Evolutionary conservation across 2,797 vertebrate genomes (phyloP).

Genomic region (Gymnothorax javanicus): DNA sequence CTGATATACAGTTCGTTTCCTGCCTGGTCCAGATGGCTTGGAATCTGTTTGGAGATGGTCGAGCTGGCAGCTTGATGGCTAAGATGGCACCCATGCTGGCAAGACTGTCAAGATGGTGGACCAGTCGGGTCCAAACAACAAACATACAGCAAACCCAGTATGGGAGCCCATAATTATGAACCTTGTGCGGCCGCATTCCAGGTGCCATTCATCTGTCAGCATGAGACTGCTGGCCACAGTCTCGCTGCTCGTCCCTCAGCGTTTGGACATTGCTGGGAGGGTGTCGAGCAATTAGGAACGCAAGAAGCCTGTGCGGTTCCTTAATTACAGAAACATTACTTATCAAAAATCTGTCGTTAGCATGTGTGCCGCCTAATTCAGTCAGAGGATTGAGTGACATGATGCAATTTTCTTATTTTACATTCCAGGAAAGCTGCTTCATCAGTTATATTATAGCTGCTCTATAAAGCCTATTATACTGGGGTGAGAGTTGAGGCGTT

Average conservation of each 20-base stretch:
- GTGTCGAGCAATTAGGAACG: too few species aligned
- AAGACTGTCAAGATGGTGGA: not conserved
- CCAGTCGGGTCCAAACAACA: not conserved
- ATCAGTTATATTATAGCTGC: not conserved
- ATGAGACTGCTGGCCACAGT: not conserved
- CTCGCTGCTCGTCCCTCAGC: not conserved
- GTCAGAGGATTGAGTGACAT: not conserved
- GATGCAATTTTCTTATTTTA: not conserved
- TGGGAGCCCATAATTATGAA: not conserved
- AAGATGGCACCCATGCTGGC: not conserved
- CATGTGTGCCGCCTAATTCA: not conserved
- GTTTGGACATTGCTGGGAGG: not conserved
- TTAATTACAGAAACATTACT: not conserved
- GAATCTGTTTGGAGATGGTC: not conserved
- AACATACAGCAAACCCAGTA: not conserved
- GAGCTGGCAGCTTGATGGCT: not conserved
- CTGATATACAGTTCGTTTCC: not conserved
- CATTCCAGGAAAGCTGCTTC: not conserved
- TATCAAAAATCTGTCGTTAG: not conserved
- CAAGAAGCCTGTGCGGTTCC: not conserved
- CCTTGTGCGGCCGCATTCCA: too few species aligned
- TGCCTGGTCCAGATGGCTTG: not conserved
- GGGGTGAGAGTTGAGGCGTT: not conserved
- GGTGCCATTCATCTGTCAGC: not conserved
- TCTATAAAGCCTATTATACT: not conserved